Base-by-base conservation (phyloP, 2,888 invertebrate species). In the Anagyrus pseudococci region DNA sequence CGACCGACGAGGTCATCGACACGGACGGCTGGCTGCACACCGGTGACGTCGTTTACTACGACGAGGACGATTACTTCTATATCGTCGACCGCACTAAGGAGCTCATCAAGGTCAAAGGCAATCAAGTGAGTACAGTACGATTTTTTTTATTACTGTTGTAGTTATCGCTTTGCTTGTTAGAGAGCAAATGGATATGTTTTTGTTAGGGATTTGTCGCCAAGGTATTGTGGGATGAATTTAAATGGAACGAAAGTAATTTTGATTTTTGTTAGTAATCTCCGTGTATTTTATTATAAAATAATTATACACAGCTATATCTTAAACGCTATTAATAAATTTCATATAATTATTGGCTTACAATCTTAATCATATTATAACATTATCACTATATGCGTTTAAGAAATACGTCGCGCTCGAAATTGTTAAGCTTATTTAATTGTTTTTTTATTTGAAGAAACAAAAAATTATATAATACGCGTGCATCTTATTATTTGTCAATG, bases 71-170 rank as follows among this genome's bases (percentile, higher is more conserved):
- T 47, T 89, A 87, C 79, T 90, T 91, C 79, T 91, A 85, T 77
- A 87, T 93, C 68, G 88, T 92, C 8, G 92, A 92, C 77, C 83
- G 93, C 69, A 88, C 88, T 61, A 92, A 92, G 78, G 92, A 92
- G 77, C 86, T 93, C 61, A 93, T 93, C 75, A 93, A 93, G 83
- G 91, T 91, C 64, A 92, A 93, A 82, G 92, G 92, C 67, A 89
- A 91, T 76, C 92, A 93, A 86, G 92, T 92, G 82, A 81, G 82
- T 77, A 56, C 15, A 3, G 15, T 4, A 46, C 10, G 26, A 17
- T 25, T 26, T 17, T 7, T 7, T 41, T 53, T 53, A 10, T 40
- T 25, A 43, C 19, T n/a, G n/a, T n/a, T n/a, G n/a, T n/a, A n/a
- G n/a, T n/a, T n/a, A n/a, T n/a, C n/a, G n/a, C n/a, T n/a, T n/a